phyloP scores from a whole-genome alignment of 2,113 vertebrate genomes.

The Alligator mississippiensis region DNA sequence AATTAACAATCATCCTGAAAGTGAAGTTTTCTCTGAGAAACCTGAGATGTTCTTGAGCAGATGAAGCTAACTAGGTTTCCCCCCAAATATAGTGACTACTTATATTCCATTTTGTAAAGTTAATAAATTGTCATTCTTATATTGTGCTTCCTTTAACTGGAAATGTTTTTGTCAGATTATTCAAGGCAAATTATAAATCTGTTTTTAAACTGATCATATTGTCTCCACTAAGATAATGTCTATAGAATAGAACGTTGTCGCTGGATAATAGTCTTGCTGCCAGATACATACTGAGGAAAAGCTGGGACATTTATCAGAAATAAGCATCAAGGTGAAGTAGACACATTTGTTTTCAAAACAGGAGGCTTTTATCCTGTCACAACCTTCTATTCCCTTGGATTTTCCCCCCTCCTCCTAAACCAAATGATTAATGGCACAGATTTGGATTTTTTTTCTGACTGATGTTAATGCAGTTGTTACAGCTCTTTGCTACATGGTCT shows the following conservation, averaged over 20 bases:
- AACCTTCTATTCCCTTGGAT: background rate
- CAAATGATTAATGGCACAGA: background rate
- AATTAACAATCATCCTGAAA: background rate
- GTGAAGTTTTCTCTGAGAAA: background rate
- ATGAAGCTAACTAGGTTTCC: background rate
- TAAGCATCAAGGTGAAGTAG: conserved; percentile 26
- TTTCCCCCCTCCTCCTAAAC: fast-evolving
- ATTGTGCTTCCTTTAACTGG: background rate
- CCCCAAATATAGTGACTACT: background rate
- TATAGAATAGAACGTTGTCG: conserved; percentile 21
- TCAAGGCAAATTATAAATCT: background rate
- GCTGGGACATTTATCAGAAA: conserved; percentile 39
- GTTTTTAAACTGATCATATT: background rate
- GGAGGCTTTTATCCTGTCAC: conserved; percentile 37
- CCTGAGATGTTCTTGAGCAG: background rate
- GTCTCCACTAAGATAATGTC: background rate
- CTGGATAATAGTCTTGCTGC: conserved; percentile 16
- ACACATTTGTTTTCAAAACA: conserved; percentile 25
- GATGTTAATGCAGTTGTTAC: background rate
- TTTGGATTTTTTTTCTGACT: background rate
- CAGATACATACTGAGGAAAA: background rate
- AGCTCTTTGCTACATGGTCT: background rate
- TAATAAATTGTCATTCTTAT: background rate
- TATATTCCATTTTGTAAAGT: background rate
- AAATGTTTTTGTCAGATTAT: fast-evolving